Evolutionary conservation across 1,140 invertebrate species (phyloP), one percentile per base, ranked within the genome.

Genomic region (Sycophaga agraensis): DNA sequence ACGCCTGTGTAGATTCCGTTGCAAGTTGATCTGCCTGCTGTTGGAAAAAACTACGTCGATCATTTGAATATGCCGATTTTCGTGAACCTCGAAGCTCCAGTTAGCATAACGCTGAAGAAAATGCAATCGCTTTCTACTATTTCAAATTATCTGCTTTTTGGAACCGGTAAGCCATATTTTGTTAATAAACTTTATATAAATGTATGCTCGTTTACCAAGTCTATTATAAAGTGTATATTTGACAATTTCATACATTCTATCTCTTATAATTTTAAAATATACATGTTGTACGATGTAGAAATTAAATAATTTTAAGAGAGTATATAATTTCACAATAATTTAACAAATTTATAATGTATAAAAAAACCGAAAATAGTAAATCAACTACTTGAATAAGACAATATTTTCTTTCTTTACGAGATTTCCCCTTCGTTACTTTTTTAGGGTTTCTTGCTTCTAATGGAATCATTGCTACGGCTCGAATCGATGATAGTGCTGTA

Each of bases 51-150:
- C 66, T 71, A 89, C 0, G 87, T 90, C 64, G 90, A 93, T 69
- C 90, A 92, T 67, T 76, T 90, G 63, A 86, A 88, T 69, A 72
- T 89, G 59, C 88, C 89, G 0, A 64, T 91, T 0, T 91, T 86
- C 59, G 83, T 89, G 1, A 86, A 85, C 54, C 78, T 90, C 24
- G 77, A 84, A 56, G 76, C 80, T 14, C 82, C 84, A 0, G 78
- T 88, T 35, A 89, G 86, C 65, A 78, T 88, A 14, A 90, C 87
- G 4, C 64, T 88, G 5, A 72, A 78, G 21, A 88, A 89, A 68
- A 72, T 90, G 0, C 82, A 86, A 53, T 82, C 78, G 45, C 63
- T 85, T 0, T 66, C 72, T 5, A 84, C 85, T 5, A 43, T 88
- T 2, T 81, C 83, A 62, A 82, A 88, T 22, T 90, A 89, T 66